phyloP scores from a whole-genome alignment of 37 sponge, comb jelly and placozoan species.

The Hexactinellida sp. region DNA sequence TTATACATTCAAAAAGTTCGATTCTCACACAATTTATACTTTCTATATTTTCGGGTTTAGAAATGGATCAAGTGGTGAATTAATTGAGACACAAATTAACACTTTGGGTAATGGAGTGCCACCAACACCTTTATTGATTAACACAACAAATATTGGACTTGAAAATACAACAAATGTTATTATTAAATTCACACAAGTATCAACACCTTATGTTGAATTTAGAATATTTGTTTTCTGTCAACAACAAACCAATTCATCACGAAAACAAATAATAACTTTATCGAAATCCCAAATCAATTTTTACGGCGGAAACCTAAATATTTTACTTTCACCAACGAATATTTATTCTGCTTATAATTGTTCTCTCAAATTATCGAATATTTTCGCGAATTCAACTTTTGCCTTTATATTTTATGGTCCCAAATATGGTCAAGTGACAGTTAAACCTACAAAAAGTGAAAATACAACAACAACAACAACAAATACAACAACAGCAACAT shows the following conservation, averaged over 20 bases:
- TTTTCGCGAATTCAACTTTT: not conserved
- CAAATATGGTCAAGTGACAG: not conserved
- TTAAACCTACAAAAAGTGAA: not conserved
- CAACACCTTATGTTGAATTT: not conserved
- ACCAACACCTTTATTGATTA: not conserved
- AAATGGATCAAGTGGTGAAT: not conserved
- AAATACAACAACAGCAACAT: not conserved
- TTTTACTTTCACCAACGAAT: not conserved
- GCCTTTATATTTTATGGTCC: not conserved
- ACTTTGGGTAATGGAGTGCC: not conserved
- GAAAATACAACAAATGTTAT: not conserved
- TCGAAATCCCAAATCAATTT: not conserved
- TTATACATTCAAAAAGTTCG: not conserved
- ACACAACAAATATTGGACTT: not conserved
- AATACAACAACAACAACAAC: not conserved
- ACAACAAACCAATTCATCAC: not conserved
- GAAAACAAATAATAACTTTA: not conserved
- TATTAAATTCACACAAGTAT: not conserved
- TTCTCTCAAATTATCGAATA: not conserved
- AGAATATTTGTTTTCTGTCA: not conserved
- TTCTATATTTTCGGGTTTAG: not conserved
- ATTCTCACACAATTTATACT: not conserved
- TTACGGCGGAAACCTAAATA: not conserved
- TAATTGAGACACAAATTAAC: not conserved
- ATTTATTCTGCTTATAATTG: not conserved